Base-by-base conservation (phyloP, 2,113 vertebrate species). In the Tragulus kanchil region DNA sequence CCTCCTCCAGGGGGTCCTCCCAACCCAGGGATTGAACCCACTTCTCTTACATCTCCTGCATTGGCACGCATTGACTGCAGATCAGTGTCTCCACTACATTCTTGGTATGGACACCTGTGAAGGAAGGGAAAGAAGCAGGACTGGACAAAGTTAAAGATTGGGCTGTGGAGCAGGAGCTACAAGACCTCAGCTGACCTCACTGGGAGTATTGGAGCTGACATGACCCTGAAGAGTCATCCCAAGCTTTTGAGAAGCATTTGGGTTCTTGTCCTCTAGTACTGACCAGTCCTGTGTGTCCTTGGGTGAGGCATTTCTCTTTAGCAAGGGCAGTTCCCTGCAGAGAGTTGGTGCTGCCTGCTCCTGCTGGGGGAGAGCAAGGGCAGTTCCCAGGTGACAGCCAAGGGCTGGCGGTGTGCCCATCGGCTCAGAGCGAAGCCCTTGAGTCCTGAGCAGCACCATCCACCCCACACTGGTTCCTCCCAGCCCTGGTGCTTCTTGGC, bases 291-390 rank as follows among this genome's bases (percentile, higher is more conserved):
- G 67, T 25, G 25, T 75, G 45, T 84, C 52, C 52, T 52, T 85
- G 91, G 82, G 23, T 25, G 21, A 73, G 45, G 91, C 42, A 42
- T 7, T 42, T 89, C 31, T 65, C 71, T 89, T 77, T 67, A 64
- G 84, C 17, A 67, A 91, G 48, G 65, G 50, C 31, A 84, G 0
- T 56, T 89, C n/a, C 69, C 65, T 62, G 26, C 1, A 92, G 82
- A 82, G 31, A 64, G 12, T 15, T 56, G 78, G 17, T 58, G 59
- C 45, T 48, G n/a, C 56, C 3, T 1, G 42, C 56, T 84, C 25
- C 67, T 16, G 65, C n/a, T 45, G 78, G 25, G 42, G 21, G 82
- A 92, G 54, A 83, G 36, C 31, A 17, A 83, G 61, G 59, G 45
- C 64, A 36, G 13, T 54, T 71, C 75, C 50, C 28, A 75, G 8